Base-by-base conservation (phyloP, 2,888 invertebrate species). In the Cynaeus angustus region DNA sequence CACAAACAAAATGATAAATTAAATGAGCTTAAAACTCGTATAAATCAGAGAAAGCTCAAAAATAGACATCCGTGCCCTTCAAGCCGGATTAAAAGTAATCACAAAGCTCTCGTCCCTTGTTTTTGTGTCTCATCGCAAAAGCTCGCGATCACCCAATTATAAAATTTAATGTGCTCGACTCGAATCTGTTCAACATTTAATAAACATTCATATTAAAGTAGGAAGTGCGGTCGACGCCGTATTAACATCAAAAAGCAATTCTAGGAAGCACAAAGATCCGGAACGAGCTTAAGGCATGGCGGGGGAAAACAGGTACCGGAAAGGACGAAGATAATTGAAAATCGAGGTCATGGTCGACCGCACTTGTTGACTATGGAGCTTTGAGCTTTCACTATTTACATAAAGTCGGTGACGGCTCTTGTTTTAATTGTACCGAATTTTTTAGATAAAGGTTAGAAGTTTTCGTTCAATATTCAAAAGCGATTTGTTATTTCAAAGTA, bases 341-440 rank as follows among this genome's bases (percentile, higher is more conserved):
- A 52, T 52, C 13, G 56, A 43, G 56, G 56, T 56, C 56, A 56
- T 7, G 56, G 56, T 12, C 56, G 13, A 14, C 16, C 2, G 41
- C 56, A 56, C 56, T 56, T 56, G 56, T 56, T 56, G 56, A 56
- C 56, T 56, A 41, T 43, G 12, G 41, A 37, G 37, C 37, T 37
- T 37, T n/a, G 30, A 50, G 30, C 41, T 43, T 38, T 41, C 55
- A 55, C 55, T 56, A 30, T 33, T 33, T 13, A 53, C 14, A 7
- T 52, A 10, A 4, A 38, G 9, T 38, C 30, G 8, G 4, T 37
- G 9, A 5, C 37, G 37, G 37, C 8, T 21, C 2, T 4, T 21
- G 21, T n/a, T n/a, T n/a, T n/a, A n/a, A n/a, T n/a, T n/a, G n/a
- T n/a, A n/a, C n/a, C n/a, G n/a, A n/a, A n/a, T n/a, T n/a, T n/a